Evolutionary conservation across 2,113 vertebrate species (phyloP), one percentile per base, ranked within the genome.

Genomic region (Perognathus longimembris): DNA sequence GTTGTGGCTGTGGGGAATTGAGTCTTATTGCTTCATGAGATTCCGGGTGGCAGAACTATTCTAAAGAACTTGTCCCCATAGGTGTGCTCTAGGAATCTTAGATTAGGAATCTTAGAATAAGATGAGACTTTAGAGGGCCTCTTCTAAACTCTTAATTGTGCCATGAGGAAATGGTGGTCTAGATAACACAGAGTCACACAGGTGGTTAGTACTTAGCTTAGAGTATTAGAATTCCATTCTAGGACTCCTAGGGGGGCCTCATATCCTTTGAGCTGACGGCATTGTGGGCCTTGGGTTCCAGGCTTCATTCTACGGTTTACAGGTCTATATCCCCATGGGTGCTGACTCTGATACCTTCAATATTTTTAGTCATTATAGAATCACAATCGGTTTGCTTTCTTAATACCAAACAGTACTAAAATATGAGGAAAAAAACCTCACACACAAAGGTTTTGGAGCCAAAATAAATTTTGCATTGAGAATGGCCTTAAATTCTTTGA

Each of bases 11-110:
- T 57, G 77, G 92, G 92, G 77, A 83, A 82, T 94, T 96, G 89
- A 97, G 69, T 92, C 95, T 94, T 95, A 82, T 69, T 92, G 93
- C 88, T 97, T 97, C 79, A 42, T 87, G 73, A 74, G 92, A 95
- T 87, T 93, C 71, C 0, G 26, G 61, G 84, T 87, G 42, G 64
- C 83, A 85, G 80, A 82, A 89, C 11, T 75, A 38, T 91, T 95
- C 89, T 85, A 85, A 81, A 95, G 77, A 92, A 81, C 42, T 30
- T 21, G 64, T 87, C 77, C 91, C 84, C 67, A 3, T 81, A 93
- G 89, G 90, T 92, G 80, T 95, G 95, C 38, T 64, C 59, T 30
- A 75, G 87, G 34, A 89, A 45, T 82, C 90, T 61, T 36, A 86
- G 64, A 69, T 45, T 26, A 32, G 67, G 63, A 87, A 88, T 67